Conservation (phyloP, 2,888 invertebrate species). For the Apamea anceps region DNA sequence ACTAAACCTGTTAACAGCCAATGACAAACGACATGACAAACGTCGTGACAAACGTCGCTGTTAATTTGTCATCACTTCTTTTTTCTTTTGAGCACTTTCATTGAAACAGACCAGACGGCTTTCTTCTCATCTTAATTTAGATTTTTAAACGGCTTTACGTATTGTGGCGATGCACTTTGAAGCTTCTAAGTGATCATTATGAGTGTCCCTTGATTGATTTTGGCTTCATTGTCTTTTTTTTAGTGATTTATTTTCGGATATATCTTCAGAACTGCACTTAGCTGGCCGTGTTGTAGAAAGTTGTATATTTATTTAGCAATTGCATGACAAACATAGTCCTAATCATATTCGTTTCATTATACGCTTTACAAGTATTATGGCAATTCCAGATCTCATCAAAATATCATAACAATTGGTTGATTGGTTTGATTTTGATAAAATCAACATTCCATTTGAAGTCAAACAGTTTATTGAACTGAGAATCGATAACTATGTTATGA, state of each 20-base stretch:
- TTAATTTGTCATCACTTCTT: slow-evolving; percentile 73
- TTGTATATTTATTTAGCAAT: not conserved
- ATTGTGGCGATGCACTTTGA: slow-evolving; percentile 66
- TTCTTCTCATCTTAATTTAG: slow-evolving; percentile 71
- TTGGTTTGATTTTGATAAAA: slow-evolving; percentile 35
- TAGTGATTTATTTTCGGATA: slow-evolving; percentile 32
- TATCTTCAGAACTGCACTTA: slow-evolving; percentile 46
- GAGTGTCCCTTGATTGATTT: slow-evolving; percentile 52
- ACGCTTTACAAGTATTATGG: not conserved
- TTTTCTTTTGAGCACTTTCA: slow-evolving; percentile 62
- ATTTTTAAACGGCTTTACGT: slow-evolving; percentile 64
- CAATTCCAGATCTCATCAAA: slow-evolving; percentile 35
- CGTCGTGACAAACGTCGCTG: slow-evolving; percentile 68
- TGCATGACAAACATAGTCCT: not conserved
- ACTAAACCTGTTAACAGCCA: slow-evolving; percentile 68
- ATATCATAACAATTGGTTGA: slow-evolving; percentile 35
- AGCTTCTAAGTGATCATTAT: slow-evolving; percentile 62
- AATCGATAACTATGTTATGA: slow-evolving; percentile 41
- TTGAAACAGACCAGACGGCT: slow-evolving; percentile 66
- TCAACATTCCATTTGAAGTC: slow-evolving; percentile 22
- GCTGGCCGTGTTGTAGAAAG: slow-evolving; percentile 10
- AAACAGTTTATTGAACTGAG: slow-evolving; percentile 32
- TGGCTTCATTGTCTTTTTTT: slow-evolving; percentile 31
- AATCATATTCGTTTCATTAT: slow-evolving; percentile 17
- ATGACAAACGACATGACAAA: slow-evolving; percentile 73